Conservation (phyloP, 2,888 invertebrate species). For the Pristionchus japonicus region DNA sequence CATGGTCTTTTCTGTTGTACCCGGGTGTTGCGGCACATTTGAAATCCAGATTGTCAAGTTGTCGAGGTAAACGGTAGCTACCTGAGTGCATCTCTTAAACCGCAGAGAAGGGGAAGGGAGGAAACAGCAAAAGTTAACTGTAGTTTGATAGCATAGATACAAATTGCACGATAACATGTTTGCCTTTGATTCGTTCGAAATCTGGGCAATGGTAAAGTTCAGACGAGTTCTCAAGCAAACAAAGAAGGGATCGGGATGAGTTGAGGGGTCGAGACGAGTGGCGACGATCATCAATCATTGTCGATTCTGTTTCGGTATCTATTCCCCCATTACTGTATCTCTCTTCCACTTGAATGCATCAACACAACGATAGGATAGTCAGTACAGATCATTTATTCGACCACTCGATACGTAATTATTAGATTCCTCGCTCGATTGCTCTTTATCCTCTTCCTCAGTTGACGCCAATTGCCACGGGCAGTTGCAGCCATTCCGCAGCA, state of each 20-base stretch:
- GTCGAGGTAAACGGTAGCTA: background rate
- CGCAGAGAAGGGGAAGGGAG: background rate
- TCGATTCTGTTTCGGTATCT: background rate
- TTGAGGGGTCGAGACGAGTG: too few species aligned
- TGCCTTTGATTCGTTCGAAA: too few species aligned
- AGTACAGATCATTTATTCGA: slow-evolving; percentile 26
- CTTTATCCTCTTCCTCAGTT: background rate
- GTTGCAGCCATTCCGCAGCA: slow-evolving; percentile 31
- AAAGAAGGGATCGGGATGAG: too few species aligned
- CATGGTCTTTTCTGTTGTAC: slow-evolving; percentile 5
- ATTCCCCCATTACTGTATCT: background rate
- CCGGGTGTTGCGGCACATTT: background rate
- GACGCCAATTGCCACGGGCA: background rate
- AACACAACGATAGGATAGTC: background rate
- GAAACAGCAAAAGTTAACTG: background rate
- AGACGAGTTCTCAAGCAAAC: too few species aligned
- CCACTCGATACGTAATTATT: slow-evolving; percentile 11
- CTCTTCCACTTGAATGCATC: background rate
- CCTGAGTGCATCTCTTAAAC: background rate
- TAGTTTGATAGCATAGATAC: background rate
- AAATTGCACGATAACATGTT: background rate
- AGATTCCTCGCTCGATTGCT: background rate
- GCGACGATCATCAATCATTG: too few species aligned
- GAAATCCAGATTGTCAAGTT: background rate
- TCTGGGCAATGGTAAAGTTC: too few species aligned